Evolutionary conservation across 2,888 invertebrate species (phyloP), one percentile per base, ranked within the genome.

Genomic region (Argynnis bischoffii): DNA sequence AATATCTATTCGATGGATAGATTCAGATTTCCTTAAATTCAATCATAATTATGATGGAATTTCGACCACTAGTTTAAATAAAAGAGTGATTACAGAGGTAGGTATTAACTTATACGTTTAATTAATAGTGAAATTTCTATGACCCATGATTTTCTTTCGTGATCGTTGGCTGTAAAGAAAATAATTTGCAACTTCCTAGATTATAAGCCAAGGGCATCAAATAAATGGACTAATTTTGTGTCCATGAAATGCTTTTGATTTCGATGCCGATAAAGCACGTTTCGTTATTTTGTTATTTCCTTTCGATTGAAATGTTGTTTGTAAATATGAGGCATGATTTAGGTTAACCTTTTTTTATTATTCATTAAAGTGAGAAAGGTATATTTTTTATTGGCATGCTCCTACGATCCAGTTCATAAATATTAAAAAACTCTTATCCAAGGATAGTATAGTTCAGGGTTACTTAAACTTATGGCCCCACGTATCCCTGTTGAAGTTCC

Each of bases 241-340:
- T 59, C 51, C 18, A 26, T 67, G 35, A 84, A 86, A 84, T 59
- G 57, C 83, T 82, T 76, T 74, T 77, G 85, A 87, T 88, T 81
- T 76, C 81, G 80, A 82, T 80, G 78, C 79, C 80, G 87, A 89
- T 88, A 86, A 84, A 81, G 84, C 86, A 85, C 82, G 83, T 85
- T 78, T 79, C 18, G 21, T 46, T 46, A 11, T 31, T 63, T 63
- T 55, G 21, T 46, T 46, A 11, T 31, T 63, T 56, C 50, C 16
- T 16, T 55, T 50, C n/a, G 18, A 63, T 50, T 55, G 50, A 51
- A 63, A 63, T 54, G 16, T 53, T 26, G 26, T 26, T 55, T 21
- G 16, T 51, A 51, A 16, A 50, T 51, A 51, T 15, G 16, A 31
- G 16, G 16, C 35, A 16, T 16, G 16, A 16, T 18, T 50, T 50